Evolutionary conservation across 2,113 vertebrate species (phyloP), one percentile per base, ranked within the genome.

Genomic region (Limnothrissa miodon): DNA sequence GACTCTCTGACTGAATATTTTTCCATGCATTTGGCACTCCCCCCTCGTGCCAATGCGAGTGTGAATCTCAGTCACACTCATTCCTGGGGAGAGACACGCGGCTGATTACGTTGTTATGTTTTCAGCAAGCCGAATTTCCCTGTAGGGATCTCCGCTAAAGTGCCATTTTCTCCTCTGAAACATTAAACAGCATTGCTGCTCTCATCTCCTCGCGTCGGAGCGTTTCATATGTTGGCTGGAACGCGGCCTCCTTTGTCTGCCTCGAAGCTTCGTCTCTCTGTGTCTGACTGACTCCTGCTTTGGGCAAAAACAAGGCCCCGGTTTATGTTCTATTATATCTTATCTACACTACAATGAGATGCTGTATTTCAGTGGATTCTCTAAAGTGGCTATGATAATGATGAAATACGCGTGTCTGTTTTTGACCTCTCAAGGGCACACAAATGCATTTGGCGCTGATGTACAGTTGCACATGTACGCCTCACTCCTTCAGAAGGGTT

Each of bases 1-100:
- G n/a, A 79, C 88, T 87, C 85, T 89, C 83, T 89, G 88, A 89
- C 83, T 92, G 90, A 92, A 90, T 88, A 87, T 87, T 88, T 88
- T 86, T 89, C 84, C 87, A 88, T 89, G 83, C 82, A 83, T 83
- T 86, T 85, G 80, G 81, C 79, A 36, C 33, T 39, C 8, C 59
- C 46, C 81, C 80, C 45, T 83, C 83, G 45, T 44, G 5, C 9
- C 36, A 74, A 11, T 4, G 2, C 25, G 11, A 33, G 45, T 78
- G 62, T 39, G 44, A 45, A 42, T 83, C 79, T 70, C n/a, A 80
- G 56, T 83, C 84, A 66, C 36, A 87, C 80, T 80, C 59, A 45
- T 42, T 79, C 78, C 59, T 46, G 74, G 3, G 80, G 48, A 74
- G 81, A 81, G 70, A 36, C 59, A 36, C 78, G 80, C 46, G 56